These are phyloP conservation scores for Liopterus haemorrhoidalis DNA, from an alignment of 2,888 invertebrate species.

Conservation along the genomic window DNA sequence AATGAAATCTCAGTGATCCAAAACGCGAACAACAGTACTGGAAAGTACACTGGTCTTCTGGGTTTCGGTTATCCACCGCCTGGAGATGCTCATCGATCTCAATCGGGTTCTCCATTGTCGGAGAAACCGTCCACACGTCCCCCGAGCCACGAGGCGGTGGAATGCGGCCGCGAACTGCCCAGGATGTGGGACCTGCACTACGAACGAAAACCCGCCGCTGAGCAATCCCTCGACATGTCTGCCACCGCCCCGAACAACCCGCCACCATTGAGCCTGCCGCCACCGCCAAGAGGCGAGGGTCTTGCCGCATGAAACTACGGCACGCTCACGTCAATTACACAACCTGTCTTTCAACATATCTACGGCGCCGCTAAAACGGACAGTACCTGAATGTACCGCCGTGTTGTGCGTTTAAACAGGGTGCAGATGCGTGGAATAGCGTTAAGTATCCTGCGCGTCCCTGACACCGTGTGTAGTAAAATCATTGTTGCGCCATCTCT, in stretches of 20 bases:
- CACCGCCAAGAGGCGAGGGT: conserved; percentile 63
- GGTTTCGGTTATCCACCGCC: conserved; percentile 67
- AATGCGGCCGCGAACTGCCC: conserved; percentile 40
- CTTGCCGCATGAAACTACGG: conserved; percentile 58
- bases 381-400: neutral
- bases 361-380: conserved; percentile 12
- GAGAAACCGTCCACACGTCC: conserved; percentile 47
- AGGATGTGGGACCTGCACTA: conserved; percentile 55
- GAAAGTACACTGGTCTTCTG: conserved; percentile 69
- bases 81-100: conserved; percentile 47
- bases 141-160: conserved; percentile 45
- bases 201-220: conserved; percentile 48
- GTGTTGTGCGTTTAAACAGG: no score
- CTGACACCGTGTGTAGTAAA: no score
- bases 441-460: no score
- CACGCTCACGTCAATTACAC: conserved; percentile 12
- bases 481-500: no score
- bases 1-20: conserved; percentile 77
- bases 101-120: conserved; percentile 48
- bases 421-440: no score
- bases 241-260: conserved; percentile 43
- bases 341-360: conserved; percentile 24
- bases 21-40: conserved; percentile 58
- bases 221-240: conserved; percentile 42
- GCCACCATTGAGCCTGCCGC: conserved; percentile 49